Percentiles rank a stretch among this genome's conserved stretches.
These are phyloP conservation scores for Otis tarda DNA, from an alignment of 2,113 vertebrate genomes.

Conservation along the genomic window DNA sequence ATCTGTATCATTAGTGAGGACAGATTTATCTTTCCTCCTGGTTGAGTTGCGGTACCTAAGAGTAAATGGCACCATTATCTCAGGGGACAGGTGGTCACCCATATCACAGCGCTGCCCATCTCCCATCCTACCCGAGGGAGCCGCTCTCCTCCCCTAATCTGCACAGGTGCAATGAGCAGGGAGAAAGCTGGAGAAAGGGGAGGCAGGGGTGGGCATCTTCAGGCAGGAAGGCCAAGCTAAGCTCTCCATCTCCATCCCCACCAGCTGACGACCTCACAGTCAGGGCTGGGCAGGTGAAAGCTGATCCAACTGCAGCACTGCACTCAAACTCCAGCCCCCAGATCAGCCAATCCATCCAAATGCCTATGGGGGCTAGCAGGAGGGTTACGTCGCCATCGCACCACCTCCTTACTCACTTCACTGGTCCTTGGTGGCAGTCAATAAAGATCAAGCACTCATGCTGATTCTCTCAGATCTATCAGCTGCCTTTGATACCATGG, in stretches of 20 bases:
- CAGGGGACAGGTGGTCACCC: background rate
- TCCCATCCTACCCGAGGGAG: background rate
- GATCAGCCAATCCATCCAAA: background rate
- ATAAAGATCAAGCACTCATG: background rate
- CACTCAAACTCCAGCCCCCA: background rate
- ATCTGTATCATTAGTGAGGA: background rate
- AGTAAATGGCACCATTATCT: slow-evolving; percentile 16
- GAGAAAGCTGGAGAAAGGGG: background rate
- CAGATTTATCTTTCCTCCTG: slow-evolving; percentile 2
- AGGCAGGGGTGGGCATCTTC: background rate
- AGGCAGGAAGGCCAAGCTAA: background rate
- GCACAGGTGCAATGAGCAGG: background rate
- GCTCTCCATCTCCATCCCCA: background rate
- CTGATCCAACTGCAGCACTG: background rate
- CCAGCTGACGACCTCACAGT: background rate
- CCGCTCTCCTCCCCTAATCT: background rate
- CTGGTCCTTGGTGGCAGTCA: background rate
- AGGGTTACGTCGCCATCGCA: background rate
- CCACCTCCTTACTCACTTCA: background rate
- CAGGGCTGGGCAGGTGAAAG: background rate
- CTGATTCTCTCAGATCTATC: background rate
- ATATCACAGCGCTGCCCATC: background rate
- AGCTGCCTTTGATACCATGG: background rate
- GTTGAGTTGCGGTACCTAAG: background rate
- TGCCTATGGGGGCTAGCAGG: background rate